Conservation (phyloP, 2,888 invertebrate genomes). For the Arge pagana region DNA sequence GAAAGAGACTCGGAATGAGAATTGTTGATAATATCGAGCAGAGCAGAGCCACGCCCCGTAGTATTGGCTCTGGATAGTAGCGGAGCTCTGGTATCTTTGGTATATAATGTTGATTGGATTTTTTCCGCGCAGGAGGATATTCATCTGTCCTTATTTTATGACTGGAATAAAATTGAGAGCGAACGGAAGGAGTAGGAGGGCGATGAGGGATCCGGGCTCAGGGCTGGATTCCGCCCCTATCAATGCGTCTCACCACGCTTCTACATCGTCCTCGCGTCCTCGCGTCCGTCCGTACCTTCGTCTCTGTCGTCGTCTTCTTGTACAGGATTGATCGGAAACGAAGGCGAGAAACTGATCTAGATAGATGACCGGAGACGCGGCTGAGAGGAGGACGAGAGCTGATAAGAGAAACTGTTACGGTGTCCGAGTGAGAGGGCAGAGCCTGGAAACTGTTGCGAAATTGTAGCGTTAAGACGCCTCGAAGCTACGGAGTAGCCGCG, state of each 20-base stretch:
- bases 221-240: neutral
- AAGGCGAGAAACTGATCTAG: slow-evolving; percentile 44
- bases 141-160: slow-evolving; percentile 59
- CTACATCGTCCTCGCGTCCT: neutral
- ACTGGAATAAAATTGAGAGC: slow-evolving; percentile 29
- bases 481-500: no score
- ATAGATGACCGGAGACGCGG: slow-evolving; percentile 57
- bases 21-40: slow-evolving; percentile 54
- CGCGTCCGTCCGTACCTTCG: slow-evolving; percentile 14
- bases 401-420: slow-evolving; percentile 46
- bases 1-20: no score
- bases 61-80: slow-evolving; percentile 56
- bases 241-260: neutral
- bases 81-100: slow-evolving; percentile 52
- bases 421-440: neutral
- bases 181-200: neutral
- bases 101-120: slow-evolving; percentile 59
- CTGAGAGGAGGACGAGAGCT: slow-evolving; percentile 52
- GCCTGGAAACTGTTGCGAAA: neutral
- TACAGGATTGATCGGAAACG: slow-evolving; percentile 26
- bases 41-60: slow-evolving; percentile 37
- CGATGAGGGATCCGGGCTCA: neutral
- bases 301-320: neutral
- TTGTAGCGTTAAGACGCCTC: no score
- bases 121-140: slow-evolving; percentile 55